phyloP scores from a whole-genome alignment of 2,888 invertebrate species.

The Cenopis cana region DNA sequence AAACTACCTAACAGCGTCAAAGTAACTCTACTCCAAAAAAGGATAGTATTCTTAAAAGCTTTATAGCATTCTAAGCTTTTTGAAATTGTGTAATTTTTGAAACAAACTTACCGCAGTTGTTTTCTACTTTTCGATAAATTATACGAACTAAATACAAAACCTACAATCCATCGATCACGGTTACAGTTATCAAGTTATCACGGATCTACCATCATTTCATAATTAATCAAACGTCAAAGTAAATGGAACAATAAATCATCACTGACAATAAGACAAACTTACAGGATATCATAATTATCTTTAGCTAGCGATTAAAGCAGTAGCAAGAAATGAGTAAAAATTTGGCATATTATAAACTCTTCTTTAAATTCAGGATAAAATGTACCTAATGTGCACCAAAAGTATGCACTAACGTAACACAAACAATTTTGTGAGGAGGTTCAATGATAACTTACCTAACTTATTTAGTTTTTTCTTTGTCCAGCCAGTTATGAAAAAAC shows the following conservation, averaged over 20 bases:
- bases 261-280: constrained; percentile 19
- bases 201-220: constrained; percentile 46
- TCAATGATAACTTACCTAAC: no score
- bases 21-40: not conserved
- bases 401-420: no score
- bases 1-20: not conserved
- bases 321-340: not conserved
- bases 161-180: constrained; percentile 43
- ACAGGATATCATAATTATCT: not conserved
- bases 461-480: no score
- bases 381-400: no score
- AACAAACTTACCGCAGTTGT: not conserved
- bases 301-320: not conserved
- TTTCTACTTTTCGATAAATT: not conserved
- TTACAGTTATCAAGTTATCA: constrained; percentile 38
- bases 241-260: constrained; percentile 30
- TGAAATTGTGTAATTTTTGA: no score
- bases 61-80: no score
- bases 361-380: no score
- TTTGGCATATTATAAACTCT: not conserved
- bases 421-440: not conserved
- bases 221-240: constrained; percentile 50
- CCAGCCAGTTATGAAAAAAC: no score
- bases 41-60: not conserved
- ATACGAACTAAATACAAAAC: constrained; percentile 13